These are phyloP conservation scores for Leptodactylus fallax DNA, from an alignment of 2,797 vertebrate genomes.

Conservation along the genomic window DNA sequence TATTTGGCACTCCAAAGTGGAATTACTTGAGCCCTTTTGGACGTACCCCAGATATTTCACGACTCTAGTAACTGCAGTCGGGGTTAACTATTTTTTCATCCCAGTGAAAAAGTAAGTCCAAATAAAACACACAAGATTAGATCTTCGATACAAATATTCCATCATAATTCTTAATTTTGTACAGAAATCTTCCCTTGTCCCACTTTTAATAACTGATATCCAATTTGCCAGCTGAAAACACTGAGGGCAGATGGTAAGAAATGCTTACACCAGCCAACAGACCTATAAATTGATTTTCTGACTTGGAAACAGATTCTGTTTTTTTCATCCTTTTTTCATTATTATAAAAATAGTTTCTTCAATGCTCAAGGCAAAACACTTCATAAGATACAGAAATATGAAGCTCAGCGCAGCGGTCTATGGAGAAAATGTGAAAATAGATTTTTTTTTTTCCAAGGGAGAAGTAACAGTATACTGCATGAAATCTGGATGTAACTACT, in stretches of 20 bases:
- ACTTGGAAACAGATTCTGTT: constrained; percentile 40
- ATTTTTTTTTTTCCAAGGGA: neutral
- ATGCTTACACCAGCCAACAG: constrained; percentile 49
- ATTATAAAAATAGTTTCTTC: constrained; percentile 48
- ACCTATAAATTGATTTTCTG: constrained; percentile 62
- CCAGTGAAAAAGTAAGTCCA: neutral
- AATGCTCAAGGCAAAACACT: constrained; percentile 34
- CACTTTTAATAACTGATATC: constrained; percentile 47
- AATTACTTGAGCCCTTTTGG: neutral
- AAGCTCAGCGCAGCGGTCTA: neutral
- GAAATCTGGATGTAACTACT: neutral
- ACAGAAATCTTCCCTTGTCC: constrained; percentile 27
- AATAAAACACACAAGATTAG: neutral
- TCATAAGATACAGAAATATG: constrained; percentile 16
- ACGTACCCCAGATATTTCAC: neutral
- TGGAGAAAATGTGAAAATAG: neutral
- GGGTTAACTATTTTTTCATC: neutral
- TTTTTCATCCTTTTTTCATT: constrained; percentile 23
- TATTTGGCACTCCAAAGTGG: neutral
- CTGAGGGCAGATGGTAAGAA: constrained; percentile 51
- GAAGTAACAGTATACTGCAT: neutral
- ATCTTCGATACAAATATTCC: neutral
- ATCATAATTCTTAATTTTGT: constrained; percentile 21
- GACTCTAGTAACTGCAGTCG: neutral
- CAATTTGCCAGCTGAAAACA: constrained; percentile 47